Conservation (phyloP, 2,888 invertebrate genomes). For the Neuroscelio doddi region DNA sequence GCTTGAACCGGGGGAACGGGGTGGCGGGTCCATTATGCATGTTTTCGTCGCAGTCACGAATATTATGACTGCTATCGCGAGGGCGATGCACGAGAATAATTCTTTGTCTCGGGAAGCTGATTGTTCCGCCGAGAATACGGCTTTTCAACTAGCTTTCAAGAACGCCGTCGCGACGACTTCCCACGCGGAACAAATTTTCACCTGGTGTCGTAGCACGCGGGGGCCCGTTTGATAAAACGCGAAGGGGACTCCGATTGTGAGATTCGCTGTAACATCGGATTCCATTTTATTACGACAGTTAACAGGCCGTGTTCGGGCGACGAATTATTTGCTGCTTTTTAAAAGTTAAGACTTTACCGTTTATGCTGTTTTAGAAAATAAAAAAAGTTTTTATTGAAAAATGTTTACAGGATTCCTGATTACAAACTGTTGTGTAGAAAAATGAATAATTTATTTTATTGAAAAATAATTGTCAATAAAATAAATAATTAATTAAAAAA, state of each 20-base stretch:
- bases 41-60: constrained; percentile 25
- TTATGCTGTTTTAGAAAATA: too few relatives aligned
- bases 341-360: too few relatives aligned
- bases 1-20: background rate
- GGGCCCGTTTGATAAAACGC: background rate
- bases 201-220: background rate
- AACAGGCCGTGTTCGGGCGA: too few relatives aligned
- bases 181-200: constrained; percentile 44
- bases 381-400: too few relatives aligned
- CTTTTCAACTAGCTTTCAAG: constrained; percentile 21
- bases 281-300: too few relatives aligned
- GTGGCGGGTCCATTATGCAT: constrained; percentile 17
- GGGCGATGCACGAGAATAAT: constrained; percentile 23
- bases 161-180: constrained; percentile 38
- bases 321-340: too few relatives aligned
- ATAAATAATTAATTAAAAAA: too few relatives aligned
- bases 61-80: constrained; percentile 34
- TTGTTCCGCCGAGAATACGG: constrained; percentile 35
- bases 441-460: too few relatives aligned
- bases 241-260: background rate
- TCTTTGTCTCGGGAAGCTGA: constrained; percentile 39
- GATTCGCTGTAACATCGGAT: background rate
- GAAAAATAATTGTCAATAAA: too few relatives aligned
- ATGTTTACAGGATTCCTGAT: too few relatives aligned
- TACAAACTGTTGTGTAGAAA: too few relatives aligned